A percentile compares a stretch with the other conserved stretches of the same genome.
These are phyloP conservation scores for Ptychodera flava DNA, from an alignment of 35 echinoderm and acorn worm species.

Conservation along the genomic window DNA sequence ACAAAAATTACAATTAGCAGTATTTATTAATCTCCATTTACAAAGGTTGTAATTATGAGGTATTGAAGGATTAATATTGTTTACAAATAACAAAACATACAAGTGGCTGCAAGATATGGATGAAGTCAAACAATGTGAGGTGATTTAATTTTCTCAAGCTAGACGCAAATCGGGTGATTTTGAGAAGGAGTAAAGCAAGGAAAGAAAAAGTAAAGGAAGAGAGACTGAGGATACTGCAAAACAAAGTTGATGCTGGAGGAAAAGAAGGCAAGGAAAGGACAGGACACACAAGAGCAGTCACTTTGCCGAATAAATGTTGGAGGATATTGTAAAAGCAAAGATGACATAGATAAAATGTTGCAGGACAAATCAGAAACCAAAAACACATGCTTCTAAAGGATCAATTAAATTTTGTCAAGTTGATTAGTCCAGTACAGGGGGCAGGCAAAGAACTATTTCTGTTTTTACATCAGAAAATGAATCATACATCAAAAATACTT, in stretches of 20 bases:
- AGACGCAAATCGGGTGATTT: not conserved
- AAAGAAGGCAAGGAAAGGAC: not conserved
- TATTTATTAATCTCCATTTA: too few relatives aligned
- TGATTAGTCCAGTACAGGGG: too few relatives aligned
- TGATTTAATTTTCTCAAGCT: not conserved
- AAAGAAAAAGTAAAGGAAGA: not conserved
- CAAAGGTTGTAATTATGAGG: too few relatives aligned
- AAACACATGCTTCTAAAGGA: too few relatives aligned
- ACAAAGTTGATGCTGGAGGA: not conserved
- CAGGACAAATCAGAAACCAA: not conserved
- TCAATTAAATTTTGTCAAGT: too few relatives aligned
- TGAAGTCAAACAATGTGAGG: not conserved
- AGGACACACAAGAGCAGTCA: not conserved
- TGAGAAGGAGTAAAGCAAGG: not conserved
- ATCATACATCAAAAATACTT: too few relatives aligned
- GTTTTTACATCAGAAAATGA: too few relatives aligned
- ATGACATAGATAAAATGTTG: not conserved
- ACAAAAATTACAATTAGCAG: too few relatives aligned
- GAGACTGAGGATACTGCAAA: not conserved
- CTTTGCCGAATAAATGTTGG: not conserved
- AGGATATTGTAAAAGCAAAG: not conserved
- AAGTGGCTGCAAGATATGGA: constrained; percentile 8
- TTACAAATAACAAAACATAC: constrained; percentile 23
- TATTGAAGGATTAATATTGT: not conserved
- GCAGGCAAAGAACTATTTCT: too few relatives aligned